A percentile compares a stretch with the other conserved stretches of the same genome.
phyloP scores from a whole-genome alignment of 2,888 invertebrate genomes.

The Anodontia alba region DNA sequence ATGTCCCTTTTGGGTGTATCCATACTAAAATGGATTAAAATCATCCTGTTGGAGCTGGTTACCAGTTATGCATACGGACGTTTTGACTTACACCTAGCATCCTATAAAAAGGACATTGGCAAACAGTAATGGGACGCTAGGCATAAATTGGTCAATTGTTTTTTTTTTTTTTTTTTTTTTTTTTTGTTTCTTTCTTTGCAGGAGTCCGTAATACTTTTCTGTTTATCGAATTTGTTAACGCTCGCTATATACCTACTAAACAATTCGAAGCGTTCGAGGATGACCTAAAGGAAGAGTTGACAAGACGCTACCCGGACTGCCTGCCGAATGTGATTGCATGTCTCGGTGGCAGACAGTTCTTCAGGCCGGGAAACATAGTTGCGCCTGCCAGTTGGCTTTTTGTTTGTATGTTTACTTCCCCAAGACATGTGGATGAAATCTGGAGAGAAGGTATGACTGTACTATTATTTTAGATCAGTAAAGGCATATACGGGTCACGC shows the following conservation, averaged over 20 bases:
- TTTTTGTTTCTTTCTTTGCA: slow-evolving; percentile 17
- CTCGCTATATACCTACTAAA: slow-evolving; percentile 4
- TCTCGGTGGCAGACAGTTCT: slow-evolving; percentile 33
- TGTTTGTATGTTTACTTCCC: slow-evolving; percentile 39
- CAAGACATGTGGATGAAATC: slow-evolving; percentile 35
- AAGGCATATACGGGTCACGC: too few relatives aligned
- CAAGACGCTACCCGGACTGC: slow-evolving; percentile 25
- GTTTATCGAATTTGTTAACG: slow-evolving; percentile 44
- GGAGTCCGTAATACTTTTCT: slow-evolving; percentile 43
- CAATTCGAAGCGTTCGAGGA: slow-evolving; percentile 48
- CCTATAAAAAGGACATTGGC: too few relatives aligned
- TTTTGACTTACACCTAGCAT: too few relatives aligned
- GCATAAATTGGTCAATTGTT: too few relatives aligned
- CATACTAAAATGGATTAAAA: too few relatives aligned
- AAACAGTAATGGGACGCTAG: too few relatives aligned
- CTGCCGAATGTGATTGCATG: slow-evolving; percentile 39
- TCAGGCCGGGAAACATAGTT: slow-evolving; percentile 40
- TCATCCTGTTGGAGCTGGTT: too few relatives aligned
- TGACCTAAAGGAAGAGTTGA: slow-evolving; percentile 45
- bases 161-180: too few relatives aligned
- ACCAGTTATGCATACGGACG: too few relatives aligned
- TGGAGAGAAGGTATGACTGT: slow-evolving; percentile 25
- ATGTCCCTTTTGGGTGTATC: too few relatives aligned
- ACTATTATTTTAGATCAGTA: too few relatives aligned
- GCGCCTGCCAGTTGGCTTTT: slow-evolving; percentile 45